phyloP scores from a whole-genome alignment of 2,797 vertebrate genomes.

The Rachycentron canadum region DNA sequence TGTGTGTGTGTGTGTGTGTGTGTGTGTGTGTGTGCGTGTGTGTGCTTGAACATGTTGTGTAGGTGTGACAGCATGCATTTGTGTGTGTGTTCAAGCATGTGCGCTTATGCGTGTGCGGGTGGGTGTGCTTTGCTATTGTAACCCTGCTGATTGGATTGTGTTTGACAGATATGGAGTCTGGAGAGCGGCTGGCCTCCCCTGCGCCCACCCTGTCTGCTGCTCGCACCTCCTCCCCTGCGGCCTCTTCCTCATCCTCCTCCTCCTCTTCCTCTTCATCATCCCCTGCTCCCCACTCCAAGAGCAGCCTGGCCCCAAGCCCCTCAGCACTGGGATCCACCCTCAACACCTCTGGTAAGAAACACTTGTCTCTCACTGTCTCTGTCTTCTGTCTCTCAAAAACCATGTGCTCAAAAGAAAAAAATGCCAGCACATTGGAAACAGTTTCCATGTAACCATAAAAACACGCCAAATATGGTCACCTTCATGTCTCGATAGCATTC shows the following conservation, averaged over 20 bases:
- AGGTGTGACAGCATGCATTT: constrained; percentile 64
- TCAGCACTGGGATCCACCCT: constrained; percentile 89
- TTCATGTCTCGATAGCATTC: constrained; percentile 73
- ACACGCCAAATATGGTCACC: constrained; percentile 66
- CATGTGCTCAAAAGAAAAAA: constrained; percentile 12
- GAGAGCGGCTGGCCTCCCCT: constrained; percentile 92
- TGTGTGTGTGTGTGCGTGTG: constrained; percentile 40
- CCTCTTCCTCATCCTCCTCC: constrained; percentile 84
- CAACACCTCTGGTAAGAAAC: constrained; percentile 90
- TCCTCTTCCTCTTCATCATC: constrained; percentile 84
- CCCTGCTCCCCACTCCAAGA: constrained; percentile 90
- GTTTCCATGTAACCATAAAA: constrained; percentile 49
- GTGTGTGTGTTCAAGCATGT: constrained; percentile 58
- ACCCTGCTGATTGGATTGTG: constrained; percentile 87
- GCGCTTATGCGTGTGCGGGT: constrained; percentile 64
- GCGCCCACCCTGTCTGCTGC: constrained; percentile 90
- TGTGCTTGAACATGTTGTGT: constrained; percentile 57
- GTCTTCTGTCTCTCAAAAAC: constrained; percentile 43
- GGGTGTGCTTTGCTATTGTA: constrained; percentile 80
- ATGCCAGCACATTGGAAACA: constrained; percentile 30
- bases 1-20: constrained; percentile 29
- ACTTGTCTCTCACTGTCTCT: constrained; percentile 40
- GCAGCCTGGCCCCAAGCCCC: constrained; percentile 90
- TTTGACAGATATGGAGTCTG: constrained; percentile 98
- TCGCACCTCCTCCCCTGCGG: constrained; percentile 88